Base-by-base conservation (phyloP, 1,140 invertebrate species). In the Triops longicaudatus region DNA sequence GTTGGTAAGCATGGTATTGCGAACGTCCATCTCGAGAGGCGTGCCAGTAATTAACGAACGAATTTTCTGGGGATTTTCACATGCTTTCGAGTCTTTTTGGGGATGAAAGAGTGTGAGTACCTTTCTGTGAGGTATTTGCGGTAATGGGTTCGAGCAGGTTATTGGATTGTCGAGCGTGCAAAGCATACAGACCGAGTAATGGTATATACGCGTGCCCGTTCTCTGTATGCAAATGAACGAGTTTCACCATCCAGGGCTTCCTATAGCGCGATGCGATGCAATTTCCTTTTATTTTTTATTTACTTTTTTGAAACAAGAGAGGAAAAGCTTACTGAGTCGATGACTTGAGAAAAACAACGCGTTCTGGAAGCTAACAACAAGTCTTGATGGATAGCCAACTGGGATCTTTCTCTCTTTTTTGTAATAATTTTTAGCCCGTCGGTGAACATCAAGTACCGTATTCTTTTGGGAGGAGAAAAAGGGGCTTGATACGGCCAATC, bases 111-210 rank as follows among this genome's bases (percentile, higher is more conserved):
- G 7, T 4, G 31, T 37, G 7, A 37, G 31, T 37, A 37, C 31
- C 31, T 37, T 37, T n/a, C 50, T 22, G 14, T 63, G 14, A 63
- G 50, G 50, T 63, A 63, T 63, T 63, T 10, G 50, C 22, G 50
- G 50, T 63, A 22, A 63, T 63, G 50, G 50, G 50, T 63, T 63
- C 50, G 50, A 2, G 50, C 50, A 2, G 50, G 50, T 63, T 63
- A 63, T 63, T 63, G 50, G 50, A 63, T 37, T 63, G 50, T 63
- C 50, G 50, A 63, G 50, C 50, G 50, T 63, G 50, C 50, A 63
- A 63, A 22, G 50, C 50, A 63, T 63, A 63, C 50, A 17, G 50
- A 63, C 5, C 14, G 17, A 14, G 50, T 63, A 63, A 63, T 63
- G 50, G 10, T 17, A 63, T 17, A 63, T 63, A 63, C 50, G 22